These are phyloP conservation scores for Rallus crepitans DNA, from an alignment of 2,797 vertebrate genomes.

Conservation along the genomic window DNA sequence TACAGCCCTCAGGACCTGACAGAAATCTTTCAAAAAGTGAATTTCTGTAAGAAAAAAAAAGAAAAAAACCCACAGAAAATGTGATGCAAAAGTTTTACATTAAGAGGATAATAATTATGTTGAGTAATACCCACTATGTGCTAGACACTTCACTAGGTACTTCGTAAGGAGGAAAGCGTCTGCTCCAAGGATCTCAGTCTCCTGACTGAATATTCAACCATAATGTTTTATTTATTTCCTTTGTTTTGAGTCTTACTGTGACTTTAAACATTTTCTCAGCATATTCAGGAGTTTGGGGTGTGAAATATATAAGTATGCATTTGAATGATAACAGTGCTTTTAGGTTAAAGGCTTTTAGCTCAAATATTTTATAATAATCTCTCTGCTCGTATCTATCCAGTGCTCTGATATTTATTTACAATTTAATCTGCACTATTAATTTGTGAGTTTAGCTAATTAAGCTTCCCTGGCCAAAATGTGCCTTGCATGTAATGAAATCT, in stretches of 20 bases:
- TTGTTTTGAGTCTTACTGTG: constrained; percentile 28
- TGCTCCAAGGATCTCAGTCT: constrained; percentile 13
- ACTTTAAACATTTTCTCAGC: neutral
- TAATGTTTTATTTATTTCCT: constrained; percentile 56
- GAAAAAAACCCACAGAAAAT: neutral
- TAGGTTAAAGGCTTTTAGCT: constrained; percentile 62
- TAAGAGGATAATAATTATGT: constrained; percentile 11
- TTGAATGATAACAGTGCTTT: constrained; percentile 32
- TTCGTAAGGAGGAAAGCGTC: neutral
- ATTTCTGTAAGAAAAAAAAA: neutral
- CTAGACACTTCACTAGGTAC: neutral
- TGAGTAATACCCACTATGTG: neutral
- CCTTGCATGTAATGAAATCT: constrained; percentile 55
- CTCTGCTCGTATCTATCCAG: no score
- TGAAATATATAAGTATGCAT: constrained; percentile 9
- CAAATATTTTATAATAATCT: constrained; percentile 68
- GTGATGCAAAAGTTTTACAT: neutral
- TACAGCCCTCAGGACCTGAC: neutral
- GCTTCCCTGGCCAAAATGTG: constrained; percentile 47
- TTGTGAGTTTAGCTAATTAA: constrained; percentile 72
- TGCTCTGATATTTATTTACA: no score
- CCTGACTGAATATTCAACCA: neutral
- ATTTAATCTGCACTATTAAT: constrained; percentile 75
- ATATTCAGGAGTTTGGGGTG: neutral
- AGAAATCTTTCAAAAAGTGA: neutral